Base-by-base conservation (phyloP, 2,113 vertebrate species). In the Indicator indicator region DNA sequence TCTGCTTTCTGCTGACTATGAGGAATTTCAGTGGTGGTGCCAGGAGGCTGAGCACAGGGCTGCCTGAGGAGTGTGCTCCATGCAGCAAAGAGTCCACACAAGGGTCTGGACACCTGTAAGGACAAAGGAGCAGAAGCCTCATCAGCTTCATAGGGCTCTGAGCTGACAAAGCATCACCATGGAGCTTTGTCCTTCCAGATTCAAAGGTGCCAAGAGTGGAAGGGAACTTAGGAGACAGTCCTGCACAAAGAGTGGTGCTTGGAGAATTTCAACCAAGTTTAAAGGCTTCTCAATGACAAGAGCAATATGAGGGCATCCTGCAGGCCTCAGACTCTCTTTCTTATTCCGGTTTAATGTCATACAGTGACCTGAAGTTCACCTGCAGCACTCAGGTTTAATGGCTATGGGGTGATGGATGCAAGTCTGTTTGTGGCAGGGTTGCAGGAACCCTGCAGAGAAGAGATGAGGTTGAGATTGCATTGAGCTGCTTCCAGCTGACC, bases 121-220 rank as follows among this genome's bases (percentile, higher is more conserved):
- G 23, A 72, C 26, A 42, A 63, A 73, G 54, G 19, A 16, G 13
- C 40, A 68, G 93, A 48, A 54, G 20, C 32, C 60, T 55, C 38
- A 15, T 46, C 30, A 58, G 27, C 64, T 52, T 5, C 27, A 19
- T 6, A 58, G 30, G 8, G 52, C 16, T 76, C 24, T 70, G 73
- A 58, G 58, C 38, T 14, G 8, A 5, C 60, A 26, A 33, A n/a
- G 15, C 17, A 19, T 5, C 4, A 3, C 9, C 8, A 3, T 8
- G 7, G 23, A 83, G 28, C 11, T 0, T 19, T 60, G 19, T 14
- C 65, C 4, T 3, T 21, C 12, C 5, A 4, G 0, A 50, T 38
- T 40, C 46, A 52, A 44, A 83, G 44, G 38, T 68, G 68, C 19
- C 67, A 86, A 70, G 71, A 23, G 9, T 23, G 55, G 30, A 36